Percentiles rank a stretch among this genome's conserved stretches.
These are phyloP conservation scores for Octopus bimaculoides DNA, from an alignment of 1,140 invertebrate species.

Conservation along the genomic window DNA sequence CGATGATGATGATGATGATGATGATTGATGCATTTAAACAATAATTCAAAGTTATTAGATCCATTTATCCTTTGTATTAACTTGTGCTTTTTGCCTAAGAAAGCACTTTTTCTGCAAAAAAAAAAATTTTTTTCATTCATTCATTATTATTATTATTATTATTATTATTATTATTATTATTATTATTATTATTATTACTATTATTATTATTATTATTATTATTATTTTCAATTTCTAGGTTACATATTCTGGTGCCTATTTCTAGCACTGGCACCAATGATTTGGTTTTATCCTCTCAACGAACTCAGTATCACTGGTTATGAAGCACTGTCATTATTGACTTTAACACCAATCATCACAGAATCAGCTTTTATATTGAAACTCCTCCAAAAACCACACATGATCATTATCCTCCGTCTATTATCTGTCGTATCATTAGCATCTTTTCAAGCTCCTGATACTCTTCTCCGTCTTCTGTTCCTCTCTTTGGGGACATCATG, in stretches of 20 bases:
- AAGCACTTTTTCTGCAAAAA: no score
- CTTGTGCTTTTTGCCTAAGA: no score
- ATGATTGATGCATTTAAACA: no score
- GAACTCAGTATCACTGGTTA: slow-evolving; percentile 57
- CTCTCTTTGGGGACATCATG: slow-evolving; percentile 45
- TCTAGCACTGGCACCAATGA: slow-evolving; percentile 55
- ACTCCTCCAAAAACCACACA: slow-evolving; percentile 38
- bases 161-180: no score
- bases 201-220: no score
- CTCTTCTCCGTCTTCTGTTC: slow-evolving; percentile 44
- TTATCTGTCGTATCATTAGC: slow-evolving; percentile 37
- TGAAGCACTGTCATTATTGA: slow-evolving; percentile 49
- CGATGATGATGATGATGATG: no score
- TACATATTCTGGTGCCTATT: slow-evolving; percentile 57
- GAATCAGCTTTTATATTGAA: slow-evolving; percentile 34
- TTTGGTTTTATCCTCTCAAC: slow-evolving; percentile 59
- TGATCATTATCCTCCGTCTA: slow-evolving; percentile 41
- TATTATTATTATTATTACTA: no score
- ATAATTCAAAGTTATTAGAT: no score
- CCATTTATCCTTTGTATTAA: no score
- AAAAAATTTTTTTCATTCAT: no score
- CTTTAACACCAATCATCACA: slow-evolving; percentile 48
- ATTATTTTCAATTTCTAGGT: slow-evolving; percentile 35
- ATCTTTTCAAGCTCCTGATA: slow-evolving; percentile 52
- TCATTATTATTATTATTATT: no score